Conservation (phyloP, 2,888 invertebrate species). For the Frankliniella fusca region DNA sequence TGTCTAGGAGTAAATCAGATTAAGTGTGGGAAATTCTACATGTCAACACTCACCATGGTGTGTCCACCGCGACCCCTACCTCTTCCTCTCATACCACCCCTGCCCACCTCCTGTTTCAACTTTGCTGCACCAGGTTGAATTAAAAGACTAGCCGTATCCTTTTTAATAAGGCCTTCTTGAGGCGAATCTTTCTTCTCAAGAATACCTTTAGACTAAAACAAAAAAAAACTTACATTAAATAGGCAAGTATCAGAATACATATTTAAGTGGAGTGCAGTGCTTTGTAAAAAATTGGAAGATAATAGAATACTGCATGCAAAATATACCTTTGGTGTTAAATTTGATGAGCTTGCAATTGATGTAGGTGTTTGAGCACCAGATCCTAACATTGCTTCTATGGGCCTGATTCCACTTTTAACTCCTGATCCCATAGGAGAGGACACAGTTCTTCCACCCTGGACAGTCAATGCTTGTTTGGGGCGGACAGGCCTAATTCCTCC, state of each 20-base stretch:
- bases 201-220: neutral
- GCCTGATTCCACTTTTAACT: conserved; percentile 36
- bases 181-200: neutral
- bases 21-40: neutral
- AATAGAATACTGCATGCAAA: neutral
- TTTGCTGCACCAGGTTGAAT: neutral
- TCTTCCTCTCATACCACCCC: conserved; percentile 31
- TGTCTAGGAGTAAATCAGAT: neutral
- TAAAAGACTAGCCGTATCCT: neutral
- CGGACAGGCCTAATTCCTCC: neutral
- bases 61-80: conserved; percentile 33
- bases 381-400: conserved; percentile 37
- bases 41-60: neutral
- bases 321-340: neutral
- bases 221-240: too few relatives aligned
- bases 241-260: too few relatives aligned
- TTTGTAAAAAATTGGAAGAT: neutral
- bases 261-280: neutral
- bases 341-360: neutral
- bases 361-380: conserved; percentile 2
- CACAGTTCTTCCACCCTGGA: conserved; percentile 20
- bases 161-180: neutral
- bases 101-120: conserved; percentile 28
- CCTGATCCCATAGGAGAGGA: conserved; percentile 34
- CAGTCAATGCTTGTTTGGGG: neutral